Base-by-base conservation (phyloP, 2,888 invertebrate genomes). In the Drosophila hawaiiensis region DNA sequence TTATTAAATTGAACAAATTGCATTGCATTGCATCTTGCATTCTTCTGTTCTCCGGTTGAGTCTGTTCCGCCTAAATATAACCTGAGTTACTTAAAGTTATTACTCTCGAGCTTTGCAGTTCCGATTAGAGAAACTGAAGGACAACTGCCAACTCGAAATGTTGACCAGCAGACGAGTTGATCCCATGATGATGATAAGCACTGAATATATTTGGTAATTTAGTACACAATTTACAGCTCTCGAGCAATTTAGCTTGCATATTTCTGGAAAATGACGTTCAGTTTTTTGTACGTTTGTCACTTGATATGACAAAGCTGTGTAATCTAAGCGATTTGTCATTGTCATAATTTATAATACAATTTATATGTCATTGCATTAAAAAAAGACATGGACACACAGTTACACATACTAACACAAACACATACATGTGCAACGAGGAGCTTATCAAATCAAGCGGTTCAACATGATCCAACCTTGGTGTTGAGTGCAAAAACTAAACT, bases 361-460 rank as follows among this genome's bases (percentile, higher is more conserved):
- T 68, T 65, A 55, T 61, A 74, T 58, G 52, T 54, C 50, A 56
- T 41, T 65, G 47, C 29, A 68, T 47, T 66, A 62, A 58, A 58
- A 56, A 33, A 31, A 35, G 50, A 53, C 14, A 52, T 58, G 50
- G 33, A 39, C 16, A 25, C 25, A 25, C 25, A 47, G 16, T 53
- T 25, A 58, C 39, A 55, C 37, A 56, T 16, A 16, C 39, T 29
- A 14, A 54, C 4, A 31, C 35, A 49, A 10, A 59, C 4, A 12
- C 4, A 39, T 29, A 60, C 16, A 62, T 50, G 19, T 29, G 58
- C 39, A 43, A 62, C 61, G 62, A 68, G 78, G 56, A 72, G 81
- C 72, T 76, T 82, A 73, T 78, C 68, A 76, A 76, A 73, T 73
- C 76, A 76, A 80, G 68, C 67, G 68, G 71, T 72, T 73, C 76